A percentile compares a stretch with the other conserved stretches of the same genome.
Evolutionary conservation across 1,140 invertebrate species (phyloP).

Genomic region (Spodoptera litura): DNA sequence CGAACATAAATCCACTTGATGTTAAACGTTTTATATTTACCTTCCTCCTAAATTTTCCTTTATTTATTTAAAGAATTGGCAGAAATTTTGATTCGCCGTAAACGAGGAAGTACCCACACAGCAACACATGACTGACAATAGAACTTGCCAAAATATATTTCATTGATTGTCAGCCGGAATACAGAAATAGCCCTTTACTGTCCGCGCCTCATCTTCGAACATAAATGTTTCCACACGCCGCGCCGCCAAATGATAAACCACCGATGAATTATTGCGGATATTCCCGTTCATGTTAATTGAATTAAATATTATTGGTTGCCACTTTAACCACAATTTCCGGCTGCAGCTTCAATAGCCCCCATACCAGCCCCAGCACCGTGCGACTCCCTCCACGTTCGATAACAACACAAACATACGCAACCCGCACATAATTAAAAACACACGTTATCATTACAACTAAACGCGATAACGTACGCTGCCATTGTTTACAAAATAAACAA

Average conservation of each 20-base stretch:
- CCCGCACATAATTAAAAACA: conserved; percentile 40
- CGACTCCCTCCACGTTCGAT: conserved; percentile 1
- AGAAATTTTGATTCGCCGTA: background rate
- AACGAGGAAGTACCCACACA: conserved; percentile 5
- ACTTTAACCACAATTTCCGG: conserved; percentile 5
- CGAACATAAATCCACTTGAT: too few relatives aligned
- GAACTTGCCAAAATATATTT: conserved; percentile 25
- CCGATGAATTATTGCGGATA: background rate
- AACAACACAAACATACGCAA: conserved; percentile 41
- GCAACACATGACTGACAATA: conserved; percentile 18
- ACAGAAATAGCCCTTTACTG: background rate
- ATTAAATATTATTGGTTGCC: background rate
- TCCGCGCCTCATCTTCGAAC: background rate
- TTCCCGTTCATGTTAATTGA: background rate
- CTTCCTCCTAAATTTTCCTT: background rate
- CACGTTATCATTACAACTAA: conserved; percentile 48
- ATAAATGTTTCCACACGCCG: conserved; percentile 6
- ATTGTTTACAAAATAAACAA: conserved; percentile 73
- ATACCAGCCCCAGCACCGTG: background rate
- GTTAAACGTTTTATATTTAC: background rate
- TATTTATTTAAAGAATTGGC: conserved; percentile 30
- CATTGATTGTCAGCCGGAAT: background rate
- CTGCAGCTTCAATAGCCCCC: conserved; percentile 1
- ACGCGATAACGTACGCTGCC: conserved; percentile 54
- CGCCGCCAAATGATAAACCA: background rate